Evolutionary conservation across 2,113 vertebrate genomes (phyloP).

Genomic region (Callaeas wilsoni): DNA sequence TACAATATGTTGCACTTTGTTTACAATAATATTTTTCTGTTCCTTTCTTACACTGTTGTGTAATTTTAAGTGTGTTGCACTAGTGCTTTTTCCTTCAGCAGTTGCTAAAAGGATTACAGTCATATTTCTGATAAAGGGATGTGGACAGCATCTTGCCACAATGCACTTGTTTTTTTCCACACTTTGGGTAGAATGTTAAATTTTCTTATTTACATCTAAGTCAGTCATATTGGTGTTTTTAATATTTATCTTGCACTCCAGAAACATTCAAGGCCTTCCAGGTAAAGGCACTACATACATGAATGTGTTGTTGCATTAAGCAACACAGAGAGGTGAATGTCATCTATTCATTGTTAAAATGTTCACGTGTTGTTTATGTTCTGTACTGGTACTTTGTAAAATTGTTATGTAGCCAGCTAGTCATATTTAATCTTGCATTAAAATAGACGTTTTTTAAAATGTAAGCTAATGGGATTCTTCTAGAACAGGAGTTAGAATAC

Average conservation of each 20-base stretch:
- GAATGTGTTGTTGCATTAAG: neutral
- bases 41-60: neutral
- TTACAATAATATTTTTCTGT: neutral
- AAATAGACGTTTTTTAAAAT: neutral
- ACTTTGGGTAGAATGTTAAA: neutral
- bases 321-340: neutral
- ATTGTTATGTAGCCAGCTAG: neutral
- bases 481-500: neutral
- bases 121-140: neutral
- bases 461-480: neutral
- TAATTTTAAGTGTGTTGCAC: neutral
- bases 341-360: neutral
- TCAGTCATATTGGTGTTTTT: neutral
- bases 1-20: neutral
- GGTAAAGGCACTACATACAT: neutral
- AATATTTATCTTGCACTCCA: neutral
- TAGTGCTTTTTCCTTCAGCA: neutral
- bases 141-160: neutral
- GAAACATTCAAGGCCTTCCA: neutral
- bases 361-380: neutral
- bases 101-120: neutral
- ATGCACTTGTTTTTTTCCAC: neutral
- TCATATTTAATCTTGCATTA: neutral
- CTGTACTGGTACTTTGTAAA: neutral
- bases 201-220: neutral